Evolutionary conservation across 2,113 vertebrate species (phyloP).

Genomic region (Heterotilapia buettikoferi): DNA sequence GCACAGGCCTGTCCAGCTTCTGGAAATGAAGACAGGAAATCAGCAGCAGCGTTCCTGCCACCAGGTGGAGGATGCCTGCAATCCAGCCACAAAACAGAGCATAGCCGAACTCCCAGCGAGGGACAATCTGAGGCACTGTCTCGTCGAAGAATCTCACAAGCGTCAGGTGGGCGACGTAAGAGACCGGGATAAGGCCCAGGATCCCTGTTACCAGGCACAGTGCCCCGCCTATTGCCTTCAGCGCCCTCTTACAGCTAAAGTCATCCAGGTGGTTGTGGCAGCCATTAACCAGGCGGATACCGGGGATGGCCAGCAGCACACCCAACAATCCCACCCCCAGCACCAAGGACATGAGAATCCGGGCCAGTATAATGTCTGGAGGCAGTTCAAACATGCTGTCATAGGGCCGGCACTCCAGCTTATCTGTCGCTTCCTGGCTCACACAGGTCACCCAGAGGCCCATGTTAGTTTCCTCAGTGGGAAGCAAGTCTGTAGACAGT

Average conservation of each 20-base stretch:
- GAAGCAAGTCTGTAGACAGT: conserved; percentile 55
- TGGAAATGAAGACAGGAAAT: conserved; percentile 41
- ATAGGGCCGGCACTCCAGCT: conserved; percentile 46
- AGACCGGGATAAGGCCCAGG: conserved; percentile 55
- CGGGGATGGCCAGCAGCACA: conserved; percentile 53
- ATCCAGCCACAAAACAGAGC: conserved; percentile 69
- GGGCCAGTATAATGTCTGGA: conserved; percentile 42
- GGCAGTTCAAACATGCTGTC: conserved; percentile 47
- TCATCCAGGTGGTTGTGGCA: conserved; percentile 20
- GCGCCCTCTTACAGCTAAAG: conserved; percentile 34
- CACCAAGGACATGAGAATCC: conserved; percentile 47
- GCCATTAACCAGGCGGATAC: conserved; percentile 44
- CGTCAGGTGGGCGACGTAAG: conserved; percentile 44
- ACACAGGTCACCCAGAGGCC: conserved; percentile 71
- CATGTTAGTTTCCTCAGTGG: conserved; percentile 54
- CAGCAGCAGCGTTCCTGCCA: conserved; percentile 59
- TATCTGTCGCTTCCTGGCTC: conserved; percentile 49
- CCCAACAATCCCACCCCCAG: conserved; percentile 35
- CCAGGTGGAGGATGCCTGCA: conserved; percentile 53
- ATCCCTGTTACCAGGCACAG: conserved; percentile 46
- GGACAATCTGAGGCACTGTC: conserved; percentile 31
- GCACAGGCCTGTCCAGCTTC: not conserved
- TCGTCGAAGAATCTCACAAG: conserved; percentile 55
- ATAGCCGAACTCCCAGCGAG: conserved; percentile 66
- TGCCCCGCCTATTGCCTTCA: conserved; percentile 22